Evolutionary conservation across 2,113 vertebrate genomes (phyloP).

Genomic region (Hippotragus niger): DNA sequence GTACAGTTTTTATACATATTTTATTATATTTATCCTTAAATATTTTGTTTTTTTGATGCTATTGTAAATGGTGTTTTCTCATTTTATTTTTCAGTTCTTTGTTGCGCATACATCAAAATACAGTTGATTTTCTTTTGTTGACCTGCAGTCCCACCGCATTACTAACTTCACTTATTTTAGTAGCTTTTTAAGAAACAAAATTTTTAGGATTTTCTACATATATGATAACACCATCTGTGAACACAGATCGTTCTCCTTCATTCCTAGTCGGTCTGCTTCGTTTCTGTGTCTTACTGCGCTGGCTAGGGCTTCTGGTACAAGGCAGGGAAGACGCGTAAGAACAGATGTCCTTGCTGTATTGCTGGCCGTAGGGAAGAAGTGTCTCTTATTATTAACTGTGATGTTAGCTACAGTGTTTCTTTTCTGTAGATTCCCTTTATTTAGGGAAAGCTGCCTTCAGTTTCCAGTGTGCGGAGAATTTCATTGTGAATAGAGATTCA

Average conservation of each 20-base stretch:
- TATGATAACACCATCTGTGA: neutral
- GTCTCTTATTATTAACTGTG: neutral
- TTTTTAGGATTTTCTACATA: neutral
- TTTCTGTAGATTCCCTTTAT: neutral
- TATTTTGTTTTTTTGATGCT: neutral
- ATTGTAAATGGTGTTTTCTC: neutral
- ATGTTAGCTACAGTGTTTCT: neutral
- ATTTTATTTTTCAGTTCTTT: neutral
- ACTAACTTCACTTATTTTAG: neutral
- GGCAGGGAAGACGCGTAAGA: neutral
- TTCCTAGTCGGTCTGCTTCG: neutral
- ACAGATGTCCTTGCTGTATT: fast-evolving
- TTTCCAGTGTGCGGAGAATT: neutral
- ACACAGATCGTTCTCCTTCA: neutral
- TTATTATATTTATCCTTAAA: neutral
- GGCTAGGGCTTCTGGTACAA: neutral
- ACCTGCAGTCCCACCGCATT: neutral
- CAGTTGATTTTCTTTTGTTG: neutral
- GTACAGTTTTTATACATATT: neutral
- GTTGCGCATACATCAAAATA: neutral
- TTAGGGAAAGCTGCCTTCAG: neutral
- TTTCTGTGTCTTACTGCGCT: neutral
- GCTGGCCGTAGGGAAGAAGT: neutral
- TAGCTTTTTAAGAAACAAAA: neutral
- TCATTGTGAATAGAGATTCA: neutral